Evolutionary conservation across 2,888 invertebrate genomes (phyloP), one percentile per base, ranked within the genome.

Genomic region (Dicycla oo): DNA sequence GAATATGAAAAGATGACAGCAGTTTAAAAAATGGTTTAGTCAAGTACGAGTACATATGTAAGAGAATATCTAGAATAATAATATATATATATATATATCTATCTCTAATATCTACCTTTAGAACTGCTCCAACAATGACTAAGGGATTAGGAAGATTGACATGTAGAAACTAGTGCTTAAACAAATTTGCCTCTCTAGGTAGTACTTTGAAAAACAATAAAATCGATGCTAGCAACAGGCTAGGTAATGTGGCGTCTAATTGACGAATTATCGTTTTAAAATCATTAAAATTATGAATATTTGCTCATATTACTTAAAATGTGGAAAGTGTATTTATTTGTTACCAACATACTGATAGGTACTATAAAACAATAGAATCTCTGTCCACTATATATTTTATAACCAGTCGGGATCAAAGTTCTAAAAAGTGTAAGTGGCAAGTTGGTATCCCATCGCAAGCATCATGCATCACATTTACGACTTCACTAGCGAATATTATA

Each of bases 381-480:
- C 11, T 47, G 53, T 40, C 6, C 10, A 61, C 40, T 43, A 38
- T 30, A 51, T 5, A 54, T 53, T 69, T 69, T 64, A 78, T 66
- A 60, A 60, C 62, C 30, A 49, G 47, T 11, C 23, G 49, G 62
- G 80, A 61, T 73, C 66, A 69, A 75, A 82, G 82, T 73, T 78
- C 65, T 18, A 74, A 84, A 82, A 84, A 84, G 76, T 84, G 72
- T 53, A 82, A 83, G 85, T 85, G 83, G 60, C 85, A 77, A 54
- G 68, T 75, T 58, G 54, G 53, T 63, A 74, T 82, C 69, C 53
- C 73, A 73, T 67, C 30, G 64, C 61, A 82, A 68, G 75, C 77
- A 77, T 73, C 67, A 77, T 80, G 83, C 75, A 73, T 72, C 77
- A 79, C 63, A 53, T 85, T 85, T 85, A 85, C 84, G 85, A 86